Evolutionary conservation across 2,888 invertebrate genomes (phyloP).

Genomic region (Malthinus seriepunctatus): DNA sequence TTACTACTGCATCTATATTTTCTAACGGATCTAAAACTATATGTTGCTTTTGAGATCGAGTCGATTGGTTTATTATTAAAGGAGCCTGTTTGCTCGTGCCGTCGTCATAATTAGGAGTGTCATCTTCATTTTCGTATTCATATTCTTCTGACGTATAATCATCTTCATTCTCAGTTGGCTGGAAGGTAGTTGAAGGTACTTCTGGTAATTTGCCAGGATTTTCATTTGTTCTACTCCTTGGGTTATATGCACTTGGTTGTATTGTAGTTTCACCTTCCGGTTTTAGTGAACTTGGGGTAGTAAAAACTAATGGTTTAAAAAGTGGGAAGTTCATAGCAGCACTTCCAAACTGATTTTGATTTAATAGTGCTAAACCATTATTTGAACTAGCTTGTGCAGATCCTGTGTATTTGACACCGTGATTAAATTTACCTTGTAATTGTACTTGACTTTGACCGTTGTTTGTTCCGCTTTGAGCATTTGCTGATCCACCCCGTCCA

Average conservation of each 20-base stretch:
- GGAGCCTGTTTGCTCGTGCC: constrained; percentile 51
- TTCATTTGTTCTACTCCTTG: not conserved
- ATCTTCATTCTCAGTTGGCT: constrained; percentile 41
- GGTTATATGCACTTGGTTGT: not conserved
- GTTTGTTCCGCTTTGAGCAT: constrained; percentile 74
- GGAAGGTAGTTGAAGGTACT: not conserved
- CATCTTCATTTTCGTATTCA: constrained; percentile 26
- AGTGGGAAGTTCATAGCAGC: constrained; percentile 14
- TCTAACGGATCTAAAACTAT: constrained; percentile 63
- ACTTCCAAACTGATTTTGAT: constrained; percentile 35
- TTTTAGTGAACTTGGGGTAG: constrained; percentile 1
- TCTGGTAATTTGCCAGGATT: not conserved
- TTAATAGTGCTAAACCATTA: constrained; percentile 56
- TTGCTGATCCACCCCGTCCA: constrained; percentile 76
- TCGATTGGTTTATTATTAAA: constrained; percentile 56
- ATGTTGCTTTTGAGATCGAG: constrained; percentile 65
- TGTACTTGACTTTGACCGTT: constrained; percentile 83
- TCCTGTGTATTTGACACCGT: constrained; percentile 59
- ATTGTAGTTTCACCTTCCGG: not conserved
- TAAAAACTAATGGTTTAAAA: constrained; percentile 24
- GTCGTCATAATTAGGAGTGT: not conserved
- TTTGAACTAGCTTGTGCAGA: constrained; percentile 84
- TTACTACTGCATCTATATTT: constrained; percentile 63
- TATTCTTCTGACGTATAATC: constrained; percentile 56
- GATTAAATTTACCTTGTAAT: constrained; percentile 79